Conservation (phyloP, 1,140 invertebrate genomes). For the Harlomillsia oculata region DNA sequence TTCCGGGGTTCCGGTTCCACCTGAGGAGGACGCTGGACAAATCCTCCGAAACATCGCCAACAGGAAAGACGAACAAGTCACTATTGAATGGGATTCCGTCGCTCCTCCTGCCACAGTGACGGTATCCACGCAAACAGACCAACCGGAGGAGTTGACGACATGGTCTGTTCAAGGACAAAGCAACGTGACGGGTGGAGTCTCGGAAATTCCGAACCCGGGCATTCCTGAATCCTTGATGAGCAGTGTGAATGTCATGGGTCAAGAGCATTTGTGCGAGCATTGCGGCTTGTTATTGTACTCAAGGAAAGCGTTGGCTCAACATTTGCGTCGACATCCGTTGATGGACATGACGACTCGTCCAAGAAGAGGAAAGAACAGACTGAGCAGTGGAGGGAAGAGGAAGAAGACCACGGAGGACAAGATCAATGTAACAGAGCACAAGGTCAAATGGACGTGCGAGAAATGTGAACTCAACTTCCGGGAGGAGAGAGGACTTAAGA, state of each 20-base stretch:
- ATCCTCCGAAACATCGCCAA: no score
- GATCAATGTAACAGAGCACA: background rate
- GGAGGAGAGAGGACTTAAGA: background rate
- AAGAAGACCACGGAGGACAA: background rate
- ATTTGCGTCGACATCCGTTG: background rate
- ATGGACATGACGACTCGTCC: background rate
- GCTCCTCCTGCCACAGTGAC: background rate
- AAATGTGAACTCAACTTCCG: constrained; percentile 4
- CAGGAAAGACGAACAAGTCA: no score
- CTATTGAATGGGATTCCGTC: no score
- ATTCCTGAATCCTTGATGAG: background rate
- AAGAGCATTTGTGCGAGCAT: background rate
- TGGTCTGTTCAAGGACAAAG: background rate
- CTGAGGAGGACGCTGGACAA: no score
- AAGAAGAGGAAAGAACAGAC: background rate
- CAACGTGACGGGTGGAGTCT: background rate
- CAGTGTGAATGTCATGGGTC: background rate
- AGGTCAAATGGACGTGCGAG: background rate
- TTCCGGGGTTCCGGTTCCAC: no score
- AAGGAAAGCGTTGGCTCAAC: background rate
- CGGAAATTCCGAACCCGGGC: background rate
- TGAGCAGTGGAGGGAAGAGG: background rate
- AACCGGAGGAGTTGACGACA: background rate
- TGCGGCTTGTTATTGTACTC: background rate
- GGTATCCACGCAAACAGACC: background rate